Conservation (phyloP, 2,113 vertebrate genomes). For the Pseudopodoces humilis region DNA sequence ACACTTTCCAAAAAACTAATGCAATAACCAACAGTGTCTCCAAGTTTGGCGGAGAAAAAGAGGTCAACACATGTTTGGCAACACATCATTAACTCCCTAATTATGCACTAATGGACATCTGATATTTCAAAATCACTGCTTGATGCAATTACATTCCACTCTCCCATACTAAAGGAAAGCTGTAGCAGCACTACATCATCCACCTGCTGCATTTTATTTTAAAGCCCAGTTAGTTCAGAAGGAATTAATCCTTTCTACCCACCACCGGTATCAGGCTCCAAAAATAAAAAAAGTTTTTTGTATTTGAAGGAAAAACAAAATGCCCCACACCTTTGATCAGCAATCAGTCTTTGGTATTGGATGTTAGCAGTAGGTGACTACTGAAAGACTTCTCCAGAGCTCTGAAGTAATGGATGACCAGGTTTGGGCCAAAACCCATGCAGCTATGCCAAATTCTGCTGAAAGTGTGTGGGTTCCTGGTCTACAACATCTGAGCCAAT, state of each 20-base stretch:
- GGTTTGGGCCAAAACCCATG: background rate
- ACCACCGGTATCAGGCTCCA: background rate
- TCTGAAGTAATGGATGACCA: background rate
- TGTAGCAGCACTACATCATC: slow-evolving; percentile 54
- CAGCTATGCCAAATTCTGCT: background rate
- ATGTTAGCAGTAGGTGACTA: background rate
- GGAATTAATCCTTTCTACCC: background rate
- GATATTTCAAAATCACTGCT: slow-evolving; percentile 83
- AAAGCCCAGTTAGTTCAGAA: background rate
- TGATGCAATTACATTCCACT: slow-evolving; percentile 79
- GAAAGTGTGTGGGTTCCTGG: background rate
- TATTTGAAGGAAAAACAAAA: background rate
- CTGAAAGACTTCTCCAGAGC: background rate
- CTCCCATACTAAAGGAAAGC: slow-evolving; percentile 51
- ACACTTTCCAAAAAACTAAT: background rate
- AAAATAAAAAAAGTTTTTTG: background rate
- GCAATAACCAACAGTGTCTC: background rate
- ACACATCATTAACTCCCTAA: slow-evolving; percentile 86
- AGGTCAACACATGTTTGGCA: slow-evolving; percentile 79
- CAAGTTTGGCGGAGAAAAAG: slow-evolving; percentile 43
- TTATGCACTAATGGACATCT: slow-evolving; percentile 82
- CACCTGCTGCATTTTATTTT: slow-evolving; percentile 12
- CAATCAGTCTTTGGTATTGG: background rate
- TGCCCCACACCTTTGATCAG: background rate
- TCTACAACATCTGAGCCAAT: background rate